phyloP scores from a whole-genome alignment of 2,113 vertebrate genomes.

The Podarcis muralis region DNA sequence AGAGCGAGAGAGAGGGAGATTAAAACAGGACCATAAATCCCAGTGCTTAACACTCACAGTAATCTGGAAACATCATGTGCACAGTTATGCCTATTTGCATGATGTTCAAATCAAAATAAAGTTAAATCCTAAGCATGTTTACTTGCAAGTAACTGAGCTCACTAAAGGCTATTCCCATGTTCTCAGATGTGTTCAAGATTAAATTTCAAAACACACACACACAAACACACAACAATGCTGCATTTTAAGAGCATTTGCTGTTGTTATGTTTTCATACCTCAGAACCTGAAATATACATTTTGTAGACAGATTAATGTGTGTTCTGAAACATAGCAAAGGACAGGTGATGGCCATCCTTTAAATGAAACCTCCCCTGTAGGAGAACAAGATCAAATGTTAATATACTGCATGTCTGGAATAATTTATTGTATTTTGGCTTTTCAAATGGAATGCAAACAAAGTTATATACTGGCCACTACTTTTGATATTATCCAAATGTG shows the following conservation, averaged over 20 bases:
- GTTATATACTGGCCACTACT: neutral
- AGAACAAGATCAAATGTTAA: neutral
- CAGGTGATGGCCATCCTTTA: neutral
- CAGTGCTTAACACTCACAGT: neutral
- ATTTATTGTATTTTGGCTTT: neutral
- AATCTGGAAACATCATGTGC: neutral
- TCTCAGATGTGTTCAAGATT: neutral
- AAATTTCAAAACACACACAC: neutral
- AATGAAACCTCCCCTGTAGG: neutral
- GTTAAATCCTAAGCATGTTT: neutral
- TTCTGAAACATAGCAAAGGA: neutral
- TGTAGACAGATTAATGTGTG: neutral
- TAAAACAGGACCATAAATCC: neutral
- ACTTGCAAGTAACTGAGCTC: neutral
- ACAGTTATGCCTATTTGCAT: neutral
- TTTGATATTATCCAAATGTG: neutral
- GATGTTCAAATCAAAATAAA: neutral
- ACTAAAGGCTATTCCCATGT: neutral
- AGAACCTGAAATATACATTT: neutral
- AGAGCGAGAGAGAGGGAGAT: neutral
- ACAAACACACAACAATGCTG: neutral
- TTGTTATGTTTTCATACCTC: neutral
- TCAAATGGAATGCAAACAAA: conserved; percentile 13
- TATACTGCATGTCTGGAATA: neutral
- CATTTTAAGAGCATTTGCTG: neutral